Evolutionary conservation across 2,888 invertebrate genomes (phyloP).

Genomic region (Cremastobaeus sp.): DNA sequence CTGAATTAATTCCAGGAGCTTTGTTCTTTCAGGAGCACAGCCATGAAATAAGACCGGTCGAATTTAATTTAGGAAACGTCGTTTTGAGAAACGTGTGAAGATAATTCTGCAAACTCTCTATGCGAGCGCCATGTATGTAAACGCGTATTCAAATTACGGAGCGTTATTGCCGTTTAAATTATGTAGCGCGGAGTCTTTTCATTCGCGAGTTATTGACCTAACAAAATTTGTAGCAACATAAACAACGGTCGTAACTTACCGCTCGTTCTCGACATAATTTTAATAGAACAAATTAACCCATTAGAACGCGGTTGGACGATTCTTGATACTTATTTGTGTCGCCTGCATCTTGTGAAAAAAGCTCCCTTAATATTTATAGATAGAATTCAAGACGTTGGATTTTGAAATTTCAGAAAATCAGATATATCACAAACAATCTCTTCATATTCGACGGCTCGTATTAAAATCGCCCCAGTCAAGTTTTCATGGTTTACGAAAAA

Average conservation of each 20-base stretch:
- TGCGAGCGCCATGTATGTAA: constrained; percentile 47
- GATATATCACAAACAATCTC: too few relatives aligned
- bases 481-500: too few relatives aligned
- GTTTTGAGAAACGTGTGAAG: constrained; percentile 39
- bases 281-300: constrained; percentile 42
- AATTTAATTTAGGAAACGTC: constrained; percentile 43
- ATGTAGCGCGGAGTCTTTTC: constrained; percentile 42
- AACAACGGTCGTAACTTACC: constrained; percentile 37
- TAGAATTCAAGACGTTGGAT: too few relatives aligned
- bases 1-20: too few relatives aligned
- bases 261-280: constrained; percentile 31
- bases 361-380: too few relatives aligned
- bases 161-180: constrained; percentile 52
- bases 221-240: constrained; percentile 39
- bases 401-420: too few relatives aligned
- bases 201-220: constrained; percentile 41
- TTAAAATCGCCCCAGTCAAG: too few relatives aligned
- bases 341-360: too few relatives aligned
- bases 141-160: constrained; percentile 52
- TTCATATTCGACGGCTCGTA: too few relatives aligned
- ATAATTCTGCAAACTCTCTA: constrained; percentile 45
- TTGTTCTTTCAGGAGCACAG: constrained; percentile 4
- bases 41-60: constrained; percentile 15
- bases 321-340: too few relatives aligned
- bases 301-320: too few relatives aligned